Evolutionary conservation across 1,140 invertebrate genomes (phyloP).

Genomic region (Panulirus ornatus): DNA sequence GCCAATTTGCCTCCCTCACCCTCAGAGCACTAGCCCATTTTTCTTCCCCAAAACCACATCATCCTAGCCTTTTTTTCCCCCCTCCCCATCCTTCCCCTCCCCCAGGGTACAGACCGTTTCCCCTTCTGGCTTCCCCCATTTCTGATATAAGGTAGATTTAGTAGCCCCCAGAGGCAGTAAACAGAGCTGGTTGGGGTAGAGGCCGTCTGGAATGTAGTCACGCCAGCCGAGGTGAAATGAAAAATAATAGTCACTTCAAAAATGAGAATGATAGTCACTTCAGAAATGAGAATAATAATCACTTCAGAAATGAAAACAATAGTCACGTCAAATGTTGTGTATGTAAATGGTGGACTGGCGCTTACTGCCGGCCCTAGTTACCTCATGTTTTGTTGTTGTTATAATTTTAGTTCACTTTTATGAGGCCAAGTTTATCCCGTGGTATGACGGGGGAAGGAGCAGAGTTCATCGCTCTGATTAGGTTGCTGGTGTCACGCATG

Average conservation of each 20-base stretch:
- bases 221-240: constrained; percentile 29
- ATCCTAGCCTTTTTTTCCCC: not conserved
- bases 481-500: not conserved
- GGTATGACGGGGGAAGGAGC: not conserved
- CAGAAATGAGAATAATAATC: too few relatives aligned
- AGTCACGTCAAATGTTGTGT: too few relatives aligned
- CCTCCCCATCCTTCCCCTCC: not conserved
- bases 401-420: not conserved
- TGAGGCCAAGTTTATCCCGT: not conserved
- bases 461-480: not conserved
- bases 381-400: too few relatives aligned
- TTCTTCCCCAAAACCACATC: not conserved
- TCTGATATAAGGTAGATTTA: constrained; percentile 43
- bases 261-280: constrained; percentile 27
- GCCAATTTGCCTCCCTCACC: not conserved
- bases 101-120: not conserved
- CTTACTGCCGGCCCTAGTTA: not conserved
- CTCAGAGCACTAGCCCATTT: not conserved
- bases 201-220: not conserved
- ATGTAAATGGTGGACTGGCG: not conserved
- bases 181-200: not conserved
- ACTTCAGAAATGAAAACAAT: too few relatives aligned
- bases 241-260: constrained; percentile 36
- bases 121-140: not conserved
- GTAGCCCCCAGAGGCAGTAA: constrained; percentile 13